Evolutionary conservation across 2,797 vertebrate genomes (phyloP).

Genomic region (Kryptopterus vitreolus): DNA sequence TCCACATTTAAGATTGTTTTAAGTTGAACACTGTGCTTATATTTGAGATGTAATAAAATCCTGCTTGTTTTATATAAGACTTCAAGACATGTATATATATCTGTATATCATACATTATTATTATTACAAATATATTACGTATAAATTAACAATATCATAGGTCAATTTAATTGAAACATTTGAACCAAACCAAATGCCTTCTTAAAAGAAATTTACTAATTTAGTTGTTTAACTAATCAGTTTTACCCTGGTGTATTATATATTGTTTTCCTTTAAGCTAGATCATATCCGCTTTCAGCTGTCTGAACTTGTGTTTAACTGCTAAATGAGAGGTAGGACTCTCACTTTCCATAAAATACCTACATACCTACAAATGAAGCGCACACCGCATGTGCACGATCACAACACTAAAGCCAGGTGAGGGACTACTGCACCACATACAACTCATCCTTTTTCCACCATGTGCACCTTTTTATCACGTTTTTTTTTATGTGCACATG

Average conservation of each 20-base stretch:
- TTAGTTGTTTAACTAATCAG: not conserved
- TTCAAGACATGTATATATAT: too few species aligned
- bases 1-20: too few species aligned
- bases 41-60: not conserved
- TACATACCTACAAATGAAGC: not conserved
- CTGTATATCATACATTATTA: too few species aligned
- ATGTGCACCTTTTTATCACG: slow-evolving; percentile 29
- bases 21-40: too few species aligned
- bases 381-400: slow-evolving; percentile 43
- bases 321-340: not conserved
- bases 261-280: not conserved
- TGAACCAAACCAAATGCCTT: not conserved
- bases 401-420: slow-evolving; percentile 19
- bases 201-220: not conserved
- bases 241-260: not conserved
- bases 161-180: not conserved
- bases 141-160: not conserved
- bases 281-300: not conserved
- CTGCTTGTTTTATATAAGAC: not conserved
- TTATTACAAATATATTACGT: too few species aligned
- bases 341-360: not conserved
- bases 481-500: slow-evolving; percentile 18
- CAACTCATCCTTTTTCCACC: slow-evolving; percentile 36
- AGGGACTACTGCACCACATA: slow-evolving; percentile 23
- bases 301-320: not conserved